Evolutionary conservation across 2,797 vertebrate species (phyloP), one percentile per base, ranked within the genome.

Genomic region (Chromobotia macracanthus): DNA sequence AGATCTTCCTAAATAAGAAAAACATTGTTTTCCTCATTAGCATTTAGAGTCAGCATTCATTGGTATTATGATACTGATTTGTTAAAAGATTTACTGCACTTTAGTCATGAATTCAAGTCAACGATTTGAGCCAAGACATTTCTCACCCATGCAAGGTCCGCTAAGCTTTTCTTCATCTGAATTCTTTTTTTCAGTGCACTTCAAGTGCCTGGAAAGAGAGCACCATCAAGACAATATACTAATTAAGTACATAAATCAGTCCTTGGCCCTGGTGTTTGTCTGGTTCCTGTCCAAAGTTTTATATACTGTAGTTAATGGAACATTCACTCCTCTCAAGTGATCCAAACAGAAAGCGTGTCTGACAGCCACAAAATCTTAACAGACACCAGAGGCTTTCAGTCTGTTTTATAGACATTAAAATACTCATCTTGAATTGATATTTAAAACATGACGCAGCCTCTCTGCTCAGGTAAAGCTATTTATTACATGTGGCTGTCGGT

Each of bases 381-480:
- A 41, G 35, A 56, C 35, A 69, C 38, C 35, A 60, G 31, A 21
- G 19, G 53, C 46, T 15, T 73, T 79, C 23, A 25, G 64, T 82
- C 69, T 81, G 64, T 79, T 67, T 80, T 66, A 74, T 31, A 12
- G 13, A 67, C 58, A 70, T 81, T 79, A 72, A 85, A 82, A 81
- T 41, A 21, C 41, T 12, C 31, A 63, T 35, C 23, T 75, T 55
- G n/a, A 23, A 78, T 72, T 72, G 63, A 63, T 72, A 51, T 83
- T 83, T 71, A 67, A 68, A 68, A 72, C 80, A 72, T 77, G 68
- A 80, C 46, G 60, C n/a, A 35, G 68, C 11, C 61, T 60, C 61
- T 65, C 19, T 50, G n/a, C 31, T 50, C 72, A 21, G 38, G 72
- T 74, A 18, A 64, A 66, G 60, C 48, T 68, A 68, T 83, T 80